phyloP scores from a whole-genome alignment of 2,797 vertebrate species.

The Leptodactylus fallax region DNA sequence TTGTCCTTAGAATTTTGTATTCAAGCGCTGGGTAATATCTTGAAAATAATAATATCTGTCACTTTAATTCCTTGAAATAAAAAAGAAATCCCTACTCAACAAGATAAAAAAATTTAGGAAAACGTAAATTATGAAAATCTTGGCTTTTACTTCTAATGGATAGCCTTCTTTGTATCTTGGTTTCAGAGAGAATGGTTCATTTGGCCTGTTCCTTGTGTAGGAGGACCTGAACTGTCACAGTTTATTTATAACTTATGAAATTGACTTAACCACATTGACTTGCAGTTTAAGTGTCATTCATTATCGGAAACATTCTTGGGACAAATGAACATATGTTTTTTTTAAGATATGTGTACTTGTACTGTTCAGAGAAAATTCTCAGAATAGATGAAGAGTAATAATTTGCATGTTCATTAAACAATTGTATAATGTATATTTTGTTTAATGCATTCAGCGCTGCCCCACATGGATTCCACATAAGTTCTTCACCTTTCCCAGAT shows the following conservation, averaged over 20 bases:
- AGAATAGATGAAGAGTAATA: constrained; percentile 3
- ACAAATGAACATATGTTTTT: constrained; percentile 49
- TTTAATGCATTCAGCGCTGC: neutral
- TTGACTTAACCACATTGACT: constrained; percentile 42
- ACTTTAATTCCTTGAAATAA: constrained; percentile 10
- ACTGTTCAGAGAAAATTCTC: constrained; percentile 29
- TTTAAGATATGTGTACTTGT: constrained; percentile 31
- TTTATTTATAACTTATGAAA: constrained; percentile 44
- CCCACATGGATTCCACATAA: neutral
- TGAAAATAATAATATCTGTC: neutral
- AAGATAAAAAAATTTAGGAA: constrained; percentile 16
- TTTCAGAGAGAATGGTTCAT: neutral
- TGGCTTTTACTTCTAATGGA: neutral
- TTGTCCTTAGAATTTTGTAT: neutral
- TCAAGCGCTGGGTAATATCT: neutral
- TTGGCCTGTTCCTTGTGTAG: neutral
- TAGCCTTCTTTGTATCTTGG: constrained; percentile 6
- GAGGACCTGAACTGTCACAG: constrained; percentile 23
- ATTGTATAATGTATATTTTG: neutral
- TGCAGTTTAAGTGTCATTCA: constrained; percentile 33
- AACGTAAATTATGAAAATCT: constrained; percentile 27
- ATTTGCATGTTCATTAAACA: neutral
- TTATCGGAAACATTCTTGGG: constrained; percentile 29
- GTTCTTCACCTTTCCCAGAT: neutral
- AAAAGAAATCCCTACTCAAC: neutral